Evolutionary conservation across 2,797 vertebrate species (phyloP).

Genomic region (Intellagama lesueurii): DNA sequence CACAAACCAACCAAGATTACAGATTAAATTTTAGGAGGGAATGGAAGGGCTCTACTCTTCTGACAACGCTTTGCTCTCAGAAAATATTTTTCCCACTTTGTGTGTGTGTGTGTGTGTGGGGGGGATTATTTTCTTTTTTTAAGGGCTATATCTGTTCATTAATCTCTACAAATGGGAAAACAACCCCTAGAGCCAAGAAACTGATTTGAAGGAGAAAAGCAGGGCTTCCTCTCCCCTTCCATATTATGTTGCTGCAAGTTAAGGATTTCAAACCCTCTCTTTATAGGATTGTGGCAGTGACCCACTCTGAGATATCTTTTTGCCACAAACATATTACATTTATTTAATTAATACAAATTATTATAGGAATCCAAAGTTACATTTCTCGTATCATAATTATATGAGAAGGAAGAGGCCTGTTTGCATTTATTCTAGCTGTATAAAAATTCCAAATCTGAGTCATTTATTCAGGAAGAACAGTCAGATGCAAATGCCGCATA

Average conservation of each 20-base stretch:
- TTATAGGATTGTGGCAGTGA: neutral
- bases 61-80: too few species aligned
- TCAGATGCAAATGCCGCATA: conserved; percentile 7
- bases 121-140: neutral
- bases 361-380: conserved; percentile 61
- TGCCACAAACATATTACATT: neutral
- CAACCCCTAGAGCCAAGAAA: neutral
- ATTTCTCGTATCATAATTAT: conserved; percentile 60
- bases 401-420: conserved; percentile 46
- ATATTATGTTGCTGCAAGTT: neutral
- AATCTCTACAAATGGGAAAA: neutral
- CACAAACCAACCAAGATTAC: too few species aligned
- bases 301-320: neutral
- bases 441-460: conserved; percentile 64
- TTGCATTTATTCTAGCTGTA: conserved; percentile 63
- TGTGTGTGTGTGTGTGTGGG: too few species aligned
- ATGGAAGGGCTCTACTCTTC: too few species aligned
- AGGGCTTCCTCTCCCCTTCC: neutral
- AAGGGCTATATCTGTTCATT: neutral
- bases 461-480: conserved; percentile 67
- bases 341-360: neutral
- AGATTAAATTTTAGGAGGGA: too few species aligned
- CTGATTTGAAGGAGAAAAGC: neutral
- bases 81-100: too few species aligned
- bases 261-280: neutral